phyloP scores from a whole-genome alignment of 2,797 vertebrate genomes.

The Xiphorhynchus erythropygius region DNA sequence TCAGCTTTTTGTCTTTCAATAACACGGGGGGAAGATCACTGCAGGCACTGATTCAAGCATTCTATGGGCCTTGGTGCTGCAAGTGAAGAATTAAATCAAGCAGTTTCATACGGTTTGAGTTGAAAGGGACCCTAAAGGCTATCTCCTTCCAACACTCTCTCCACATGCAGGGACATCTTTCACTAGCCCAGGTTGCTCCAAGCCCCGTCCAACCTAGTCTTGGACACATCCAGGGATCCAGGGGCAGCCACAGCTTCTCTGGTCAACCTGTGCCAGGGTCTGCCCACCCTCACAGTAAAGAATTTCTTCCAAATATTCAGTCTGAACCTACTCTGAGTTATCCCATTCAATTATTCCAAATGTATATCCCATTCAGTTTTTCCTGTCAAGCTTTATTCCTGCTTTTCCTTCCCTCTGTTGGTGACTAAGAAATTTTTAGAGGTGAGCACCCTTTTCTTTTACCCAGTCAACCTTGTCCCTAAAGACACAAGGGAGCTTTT shows the following conservation, averaged over 20 bases:
- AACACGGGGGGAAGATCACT: rapidly evolving
- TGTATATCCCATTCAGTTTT: not conserved
- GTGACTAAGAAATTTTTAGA: not conserved
- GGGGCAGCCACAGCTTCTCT: not conserved
- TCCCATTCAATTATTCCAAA: no score
- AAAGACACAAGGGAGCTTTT: not conserved
- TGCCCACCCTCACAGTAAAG: not conserved
- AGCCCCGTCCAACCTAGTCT: rapidly evolving
- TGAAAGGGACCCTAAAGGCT: not conserved
- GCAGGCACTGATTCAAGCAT: not conserved
- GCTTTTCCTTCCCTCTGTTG: not conserved
- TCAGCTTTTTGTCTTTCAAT: not conserved
- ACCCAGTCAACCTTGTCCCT: not conserved
- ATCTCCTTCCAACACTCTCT: no score
- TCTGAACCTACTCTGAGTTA: not conserved
- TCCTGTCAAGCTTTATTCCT: not conserved
- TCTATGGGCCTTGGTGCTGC: not conserved
- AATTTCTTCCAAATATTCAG: not conserved
- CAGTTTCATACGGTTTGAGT: not conserved
- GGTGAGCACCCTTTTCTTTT: not conserved
- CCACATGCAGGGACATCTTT: no score
- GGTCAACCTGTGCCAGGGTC: rapidly evolving
- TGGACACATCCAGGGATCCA: not conserved
- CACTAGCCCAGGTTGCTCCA: rapidly evolving
- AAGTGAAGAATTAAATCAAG: not conserved